Evolutionary conservation across 2,113 vertebrate species (phyloP).

Genomic region (Boleophthalmus pectinirostris): DNA sequence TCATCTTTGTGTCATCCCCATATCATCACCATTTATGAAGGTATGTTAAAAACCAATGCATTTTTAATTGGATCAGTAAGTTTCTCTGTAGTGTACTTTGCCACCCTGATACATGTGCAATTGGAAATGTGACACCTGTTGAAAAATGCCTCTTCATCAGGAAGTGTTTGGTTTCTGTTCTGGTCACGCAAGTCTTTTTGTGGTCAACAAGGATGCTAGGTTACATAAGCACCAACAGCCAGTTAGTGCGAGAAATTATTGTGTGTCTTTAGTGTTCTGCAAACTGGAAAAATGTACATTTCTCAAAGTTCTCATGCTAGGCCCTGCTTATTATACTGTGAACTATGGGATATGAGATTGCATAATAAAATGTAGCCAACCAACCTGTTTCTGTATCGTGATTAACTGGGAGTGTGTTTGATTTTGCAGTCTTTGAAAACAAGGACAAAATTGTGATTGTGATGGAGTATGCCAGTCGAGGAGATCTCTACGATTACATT

Average conservation of each 20-base stretch:
- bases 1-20: conserved; percentile 94
- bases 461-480: conserved; percentile 95
- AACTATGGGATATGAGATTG: not conserved
- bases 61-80: not conserved
- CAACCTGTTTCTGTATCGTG: conserved; percentile 8
- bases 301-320: conserved; percentile 18
- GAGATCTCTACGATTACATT: conserved; percentile 94
- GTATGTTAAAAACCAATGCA: conserved; percentile 62
- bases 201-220: conserved; percentile 22
- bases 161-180: conserved; percentile 39
- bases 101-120: conserved; percentile 1
- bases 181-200: conserved; percentile 70
- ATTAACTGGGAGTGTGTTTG: not conserved
- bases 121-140: conserved; percentile 34
- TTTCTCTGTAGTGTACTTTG: not conserved
- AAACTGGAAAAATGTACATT: conserved; percentile 34
- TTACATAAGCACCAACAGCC: conserved; percentile 52
- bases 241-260: conserved; percentile 8
- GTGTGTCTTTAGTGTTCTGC: conserved; percentile 37
- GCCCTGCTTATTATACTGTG: conserved; percentile 6
- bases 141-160: conserved; percentile 13
- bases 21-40: conserved; percentile 96
- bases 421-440: conserved; percentile 89
- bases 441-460: conserved; percentile 97
- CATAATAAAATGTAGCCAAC: conserved; percentile 3